phyloP scores from a whole-genome alignment of 2,888 invertebrate genomes.

The Pyrgus malvae region DNA sequence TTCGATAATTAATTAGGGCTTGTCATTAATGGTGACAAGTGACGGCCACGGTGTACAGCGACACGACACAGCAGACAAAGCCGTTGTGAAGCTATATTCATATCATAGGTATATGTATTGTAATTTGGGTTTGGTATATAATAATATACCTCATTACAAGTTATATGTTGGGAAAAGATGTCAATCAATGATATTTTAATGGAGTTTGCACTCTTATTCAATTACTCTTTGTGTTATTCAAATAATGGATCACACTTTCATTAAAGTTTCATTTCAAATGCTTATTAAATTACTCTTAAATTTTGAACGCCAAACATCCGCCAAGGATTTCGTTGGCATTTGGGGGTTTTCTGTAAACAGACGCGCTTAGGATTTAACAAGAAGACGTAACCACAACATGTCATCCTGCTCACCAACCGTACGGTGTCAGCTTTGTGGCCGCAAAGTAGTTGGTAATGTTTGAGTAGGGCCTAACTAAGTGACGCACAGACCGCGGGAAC shows the following conservation, averaged over 20 bases:
- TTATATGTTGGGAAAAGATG: too few species aligned
- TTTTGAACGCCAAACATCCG: not conserved
- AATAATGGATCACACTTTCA: not conserved
- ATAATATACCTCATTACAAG: too few species aligned
- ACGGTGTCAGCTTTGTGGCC: conserved; percentile 5
- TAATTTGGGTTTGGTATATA: too few species aligned
- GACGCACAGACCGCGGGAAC: too few species aligned
- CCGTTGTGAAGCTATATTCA: too few species aligned
- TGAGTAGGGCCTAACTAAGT: not conserved
- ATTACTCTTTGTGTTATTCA: too few species aligned
- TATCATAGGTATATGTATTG: too few species aligned
- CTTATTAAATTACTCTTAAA: not conserved
- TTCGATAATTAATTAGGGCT: conserved; percentile 63
- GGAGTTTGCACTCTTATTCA: too few species aligned
- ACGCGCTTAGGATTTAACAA: not conserved
- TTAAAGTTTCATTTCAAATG: not conserved
- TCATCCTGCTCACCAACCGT: not conserved
- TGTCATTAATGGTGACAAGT: conserved; percentile 63
- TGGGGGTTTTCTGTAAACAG: conserved; percentile 8
- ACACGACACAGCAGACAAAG: conserved; percentile 39
- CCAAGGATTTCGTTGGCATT: not conserved
- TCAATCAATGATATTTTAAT: too few species aligned
- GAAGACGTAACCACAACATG: conserved; percentile 3
- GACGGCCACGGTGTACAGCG: conserved; percentile 45
- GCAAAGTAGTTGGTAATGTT: conserved; percentile 9